phyloP scores from a whole-genome alignment of 2,888 invertebrate genomes.

The Coenonympha glycerion region DNA sequence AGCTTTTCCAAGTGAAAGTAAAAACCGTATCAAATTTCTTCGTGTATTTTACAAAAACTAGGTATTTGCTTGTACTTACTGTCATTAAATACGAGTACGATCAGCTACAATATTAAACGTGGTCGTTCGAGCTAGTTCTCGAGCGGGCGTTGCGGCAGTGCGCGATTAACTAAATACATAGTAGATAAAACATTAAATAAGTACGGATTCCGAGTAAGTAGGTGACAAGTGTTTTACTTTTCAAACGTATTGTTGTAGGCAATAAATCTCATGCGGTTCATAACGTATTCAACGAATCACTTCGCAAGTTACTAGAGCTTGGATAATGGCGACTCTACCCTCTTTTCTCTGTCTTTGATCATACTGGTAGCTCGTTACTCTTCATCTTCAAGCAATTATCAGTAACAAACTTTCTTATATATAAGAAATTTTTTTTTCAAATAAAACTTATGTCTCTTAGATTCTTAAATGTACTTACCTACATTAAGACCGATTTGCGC shows the following conservation, averaged over 20 bases:
- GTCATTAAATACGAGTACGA: no score
- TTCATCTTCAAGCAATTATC: background rate
- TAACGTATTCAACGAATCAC: background rate
- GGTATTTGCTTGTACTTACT: no score
- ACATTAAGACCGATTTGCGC: no score
- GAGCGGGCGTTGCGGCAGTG: background rate
- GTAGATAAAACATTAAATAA: background rate
- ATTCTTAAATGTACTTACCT: no score
- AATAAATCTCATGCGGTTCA: conserved; percentile 4
- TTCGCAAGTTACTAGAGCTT: conserved; percentile 9
- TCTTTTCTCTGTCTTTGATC: conserved; percentile 13
- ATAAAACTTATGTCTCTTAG: no score
- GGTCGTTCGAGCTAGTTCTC: no score
- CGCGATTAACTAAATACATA: background rate
- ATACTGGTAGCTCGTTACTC: conserved; percentile 1
- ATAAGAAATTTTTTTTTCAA: background rate
- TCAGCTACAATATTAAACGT: no score
- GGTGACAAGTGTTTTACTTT: background rate
- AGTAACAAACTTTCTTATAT: no score
- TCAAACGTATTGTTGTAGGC: background rate
- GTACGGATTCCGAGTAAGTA: background rate
- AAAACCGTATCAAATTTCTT: no score
- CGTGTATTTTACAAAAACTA: no score
- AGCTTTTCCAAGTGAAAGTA: no score
- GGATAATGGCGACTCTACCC: conserved; percentile 9